Evolutionary conservation across 2,888 invertebrate species (phyloP).

Genomic region (Catocala fraxini): DNA sequence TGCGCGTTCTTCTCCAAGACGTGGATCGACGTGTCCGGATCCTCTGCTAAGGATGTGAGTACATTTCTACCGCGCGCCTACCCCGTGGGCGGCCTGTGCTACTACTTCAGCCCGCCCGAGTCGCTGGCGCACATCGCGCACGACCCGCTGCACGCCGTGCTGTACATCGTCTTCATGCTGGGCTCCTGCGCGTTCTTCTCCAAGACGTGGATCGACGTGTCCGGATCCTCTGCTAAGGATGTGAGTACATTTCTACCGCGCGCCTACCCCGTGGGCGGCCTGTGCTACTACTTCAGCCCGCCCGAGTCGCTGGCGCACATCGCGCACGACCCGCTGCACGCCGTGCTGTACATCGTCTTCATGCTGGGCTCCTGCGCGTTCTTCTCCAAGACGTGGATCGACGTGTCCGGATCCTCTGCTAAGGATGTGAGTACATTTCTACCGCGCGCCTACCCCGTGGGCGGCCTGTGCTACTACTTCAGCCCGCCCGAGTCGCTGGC

Average conservation of each 20-base stretch:
- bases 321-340: constrained; percentile 98
- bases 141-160: constrained; percentile 98
- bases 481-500: constrained; percentile 99
- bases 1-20: constrained; percentile 99
- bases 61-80: constrained; percentile 98
- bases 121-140: constrained; percentile 97
- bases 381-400: constrained; percentile 99
- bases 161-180: constrained; percentile 99
- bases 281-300: constrained; percentile 99
- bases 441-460: constrained; percentile 98
- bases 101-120: constrained; percentile 99
- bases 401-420: constrained; percentile 99
- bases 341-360: constrained; percentile 98
- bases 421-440: too few relatives aligned
- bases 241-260: too few relatives aligned
- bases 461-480: constrained; percentile 99
- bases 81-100: constrained; percentile 99
- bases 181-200: constrained; percentile 99
- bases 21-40: constrained; percentile 99
- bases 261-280: constrained; percentile 98
- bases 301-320: constrained; percentile 99
- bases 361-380: constrained; percentile 99
- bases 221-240: constrained; percentile 99
- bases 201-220: constrained; percentile 99
- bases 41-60: constrained; percentile 99